Evolutionary conservation across 2,888 invertebrate genomes (phyloP).

Genomic region (Acronicta psi): DNA sequence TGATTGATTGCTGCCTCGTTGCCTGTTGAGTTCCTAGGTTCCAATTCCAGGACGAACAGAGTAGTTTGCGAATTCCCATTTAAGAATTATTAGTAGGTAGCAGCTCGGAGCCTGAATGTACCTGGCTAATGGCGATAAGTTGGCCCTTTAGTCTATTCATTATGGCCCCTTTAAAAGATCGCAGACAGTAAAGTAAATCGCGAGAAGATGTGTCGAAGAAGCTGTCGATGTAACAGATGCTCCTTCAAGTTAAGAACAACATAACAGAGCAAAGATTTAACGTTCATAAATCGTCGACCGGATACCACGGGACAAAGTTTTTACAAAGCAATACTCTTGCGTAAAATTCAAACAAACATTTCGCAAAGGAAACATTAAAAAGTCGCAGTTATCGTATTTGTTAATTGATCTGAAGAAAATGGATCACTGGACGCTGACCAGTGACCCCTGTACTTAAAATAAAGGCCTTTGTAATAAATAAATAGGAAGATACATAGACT

Average conservation of each 20-base stretch:
- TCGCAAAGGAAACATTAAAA: constrained; percentile 7
- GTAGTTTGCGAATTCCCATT: too few relatives aligned
- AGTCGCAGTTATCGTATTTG: background rate
- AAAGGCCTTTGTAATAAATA: too few relatives aligned
- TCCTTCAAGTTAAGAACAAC: background rate
- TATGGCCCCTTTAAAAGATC: background rate
- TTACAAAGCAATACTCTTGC: background rate
- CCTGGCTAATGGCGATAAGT: too few relatives aligned
- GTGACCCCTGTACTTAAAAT: too few relatives aligned
- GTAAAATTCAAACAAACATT: background rate
- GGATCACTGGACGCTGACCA: background rate
- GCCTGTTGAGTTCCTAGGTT: too few relatives aligned
- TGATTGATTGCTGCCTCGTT: too few relatives aligned
- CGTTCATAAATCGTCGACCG: background rate
- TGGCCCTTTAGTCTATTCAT: too few relatives aligned
- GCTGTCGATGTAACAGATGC: background rate
- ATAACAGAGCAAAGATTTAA: background rate
- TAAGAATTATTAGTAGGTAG: too few relatives aligned
- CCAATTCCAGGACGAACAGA: too few relatives aligned
- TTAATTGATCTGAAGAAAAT: background rate
- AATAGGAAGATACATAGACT: too few relatives aligned
- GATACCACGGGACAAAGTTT: background rate
- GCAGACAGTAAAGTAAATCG: background rate
- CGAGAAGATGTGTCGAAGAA: background rate
- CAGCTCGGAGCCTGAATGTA: too few relatives aligned